phyloP scores from a whole-genome alignment of 2,113 vertebrate genomes.

The Neopipo cinnamomea region DNA sequence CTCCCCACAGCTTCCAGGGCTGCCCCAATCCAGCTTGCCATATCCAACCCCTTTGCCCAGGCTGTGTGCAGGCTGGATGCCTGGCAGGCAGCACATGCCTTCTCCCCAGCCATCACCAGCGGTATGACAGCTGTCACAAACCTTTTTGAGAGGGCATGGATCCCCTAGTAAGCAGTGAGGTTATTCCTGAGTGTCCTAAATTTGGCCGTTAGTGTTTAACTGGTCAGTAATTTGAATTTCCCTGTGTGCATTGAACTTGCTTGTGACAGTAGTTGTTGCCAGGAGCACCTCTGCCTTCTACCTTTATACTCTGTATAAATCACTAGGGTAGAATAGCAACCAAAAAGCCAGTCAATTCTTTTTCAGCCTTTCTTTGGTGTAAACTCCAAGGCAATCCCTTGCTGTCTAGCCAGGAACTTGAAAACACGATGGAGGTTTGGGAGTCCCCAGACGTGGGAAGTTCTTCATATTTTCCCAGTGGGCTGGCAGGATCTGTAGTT shows the following conservation, averaged over 20 bases:
- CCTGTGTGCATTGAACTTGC: rapidly evolving
- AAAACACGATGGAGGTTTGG: rapidly evolving
- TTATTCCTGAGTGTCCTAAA: background rate
- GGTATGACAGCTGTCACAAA: background rate
- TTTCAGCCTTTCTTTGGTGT: background rate
- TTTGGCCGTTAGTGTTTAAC: background rate
- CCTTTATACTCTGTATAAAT: background rate
- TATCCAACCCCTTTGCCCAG: background rate
- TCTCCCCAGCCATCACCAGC: background rate
- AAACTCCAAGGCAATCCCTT: background rate
- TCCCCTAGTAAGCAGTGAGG: background rate
- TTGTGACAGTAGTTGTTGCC: rapidly evolving
- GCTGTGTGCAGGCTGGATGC: background rate
- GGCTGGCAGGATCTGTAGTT: background rate
- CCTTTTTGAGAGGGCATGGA: background rate
- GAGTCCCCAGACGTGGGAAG: rapidly evolving
- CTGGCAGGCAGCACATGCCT: background rate
- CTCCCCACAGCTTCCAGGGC: background rate
- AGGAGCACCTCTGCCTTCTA: background rate
- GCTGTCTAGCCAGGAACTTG: background rate
- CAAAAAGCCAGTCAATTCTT: background rate
- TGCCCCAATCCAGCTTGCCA: background rate
- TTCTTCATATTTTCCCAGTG: background rate
- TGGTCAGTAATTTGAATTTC: background rate
- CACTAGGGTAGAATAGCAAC: background rate